Conservation (phyloP, 2,113 vertebrate species). For the Pseudopipra pipra region DNA sequence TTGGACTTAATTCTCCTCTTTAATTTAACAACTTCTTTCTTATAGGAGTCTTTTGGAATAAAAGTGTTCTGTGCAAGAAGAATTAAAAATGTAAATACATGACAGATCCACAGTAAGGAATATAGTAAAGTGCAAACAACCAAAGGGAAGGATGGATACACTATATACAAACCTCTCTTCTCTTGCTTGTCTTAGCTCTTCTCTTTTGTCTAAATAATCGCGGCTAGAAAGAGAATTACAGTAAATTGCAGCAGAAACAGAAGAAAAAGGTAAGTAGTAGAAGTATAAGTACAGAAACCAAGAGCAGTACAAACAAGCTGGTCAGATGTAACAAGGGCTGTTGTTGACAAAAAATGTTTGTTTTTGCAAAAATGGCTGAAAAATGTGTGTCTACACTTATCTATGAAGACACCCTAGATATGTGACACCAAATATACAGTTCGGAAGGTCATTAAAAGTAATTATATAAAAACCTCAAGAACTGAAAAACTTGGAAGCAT, state of each 20-base stretch:
- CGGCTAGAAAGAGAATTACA: constrained; percentile 78
- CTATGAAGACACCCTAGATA: not conserved
- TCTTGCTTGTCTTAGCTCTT: constrained; percentile 89
- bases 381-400: not conserved
- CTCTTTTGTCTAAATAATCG: constrained; percentile 89
- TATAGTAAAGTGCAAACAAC: not conserved
- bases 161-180: constrained; percentile 88
- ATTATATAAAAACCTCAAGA: not conserved
- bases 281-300: not conserved
- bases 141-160: not conserved
- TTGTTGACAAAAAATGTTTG: not conserved
- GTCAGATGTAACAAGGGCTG: not conserved
- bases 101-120: not conserved
- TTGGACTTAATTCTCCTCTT: constrained; percentile 6
- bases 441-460: not conserved
- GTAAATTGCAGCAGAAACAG: constrained; percentile 53
- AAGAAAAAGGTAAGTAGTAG: constrained; percentile 32
- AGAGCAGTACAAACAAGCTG: not conserved
- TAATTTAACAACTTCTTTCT: not conserved
- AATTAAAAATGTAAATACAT: constrained; percentile 21
- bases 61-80: constrained; percentile 19
- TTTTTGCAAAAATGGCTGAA: not conserved
- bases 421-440: fast-evolving
- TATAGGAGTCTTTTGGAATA: not conserved
- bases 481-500: not conserved